phyloP scores from a whole-genome alignment of 1,140 invertebrate genomes.

The Aradophagus sp. region DNA sequence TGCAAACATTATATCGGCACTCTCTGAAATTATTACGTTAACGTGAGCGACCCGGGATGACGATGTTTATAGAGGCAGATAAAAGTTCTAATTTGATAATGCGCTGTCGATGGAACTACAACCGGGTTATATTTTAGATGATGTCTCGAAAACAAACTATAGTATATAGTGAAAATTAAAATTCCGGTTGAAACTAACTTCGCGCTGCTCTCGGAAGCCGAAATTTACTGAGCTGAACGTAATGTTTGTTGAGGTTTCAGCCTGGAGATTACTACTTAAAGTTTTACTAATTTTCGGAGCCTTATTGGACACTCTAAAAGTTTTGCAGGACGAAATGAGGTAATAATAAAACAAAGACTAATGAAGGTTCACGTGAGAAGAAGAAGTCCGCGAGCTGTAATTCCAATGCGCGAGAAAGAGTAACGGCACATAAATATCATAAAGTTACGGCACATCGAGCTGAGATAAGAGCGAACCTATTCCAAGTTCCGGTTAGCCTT shows the following conservation, averaged over 20 bases:
- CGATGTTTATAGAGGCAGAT: slow-evolving; percentile 9
- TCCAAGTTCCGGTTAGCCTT: too few relatives aligned
- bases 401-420: slow-evolving; percentile 1
- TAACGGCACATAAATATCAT: slow-evolving; percentile 16
- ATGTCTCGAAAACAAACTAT: slow-evolving; percentile 20
- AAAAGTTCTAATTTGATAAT: slow-evolving; percentile 38
- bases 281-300: slow-evolving; percentile 52
- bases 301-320: slow-evolving; percentile 51
- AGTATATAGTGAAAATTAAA: slow-evolving; percentile 35
- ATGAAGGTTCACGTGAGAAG: slow-evolving; percentile 17
- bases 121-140: slow-evolving; percentile 2
- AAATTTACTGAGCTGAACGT: slow-evolving; percentile 43
- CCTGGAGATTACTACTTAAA: slow-evolving; percentile 34
- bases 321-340: slow-evolving; percentile 37
- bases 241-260: slow-evolving; percentile 47
- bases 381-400: slow-evolving; percentile 27
- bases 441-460: too few relatives aligned
- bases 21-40: slow-evolving; percentile 40
- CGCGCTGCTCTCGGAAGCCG: too few relatives aligned
- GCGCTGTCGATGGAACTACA: slow-evolving; percentile 6
- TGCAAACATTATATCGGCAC: slow-evolving; percentile 27
- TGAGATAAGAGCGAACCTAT: too few relatives aligned
- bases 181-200: slow-evolving; percentile 29
- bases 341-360: slow-evolving; percentile 50
- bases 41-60: slow-evolving; percentile 14